Evolutionary conservation across 2,797 vertebrate genomes (phyloP), one percentile per base, ranked within the genome.

Genomic region (Acrocephalus scirpaceus): DNA sequence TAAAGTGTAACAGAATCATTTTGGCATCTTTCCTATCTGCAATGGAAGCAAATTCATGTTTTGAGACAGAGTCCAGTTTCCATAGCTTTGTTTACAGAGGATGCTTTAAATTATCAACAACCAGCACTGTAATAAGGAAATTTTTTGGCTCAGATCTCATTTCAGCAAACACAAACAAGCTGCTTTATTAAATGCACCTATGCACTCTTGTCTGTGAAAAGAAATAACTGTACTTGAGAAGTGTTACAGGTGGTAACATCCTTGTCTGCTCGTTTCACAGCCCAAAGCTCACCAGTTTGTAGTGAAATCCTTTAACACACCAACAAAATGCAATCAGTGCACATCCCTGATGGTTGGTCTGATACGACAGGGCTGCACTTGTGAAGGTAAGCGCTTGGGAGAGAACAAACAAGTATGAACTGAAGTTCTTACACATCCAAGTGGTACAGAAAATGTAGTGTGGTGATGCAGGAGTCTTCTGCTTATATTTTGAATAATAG

Each of bases 281-380:
- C 99, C 99, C 85, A 99, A 99, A 98, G 99, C 99, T 74, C 99
- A 99, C 96, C 99, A 99, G 97, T 99, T 99, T 97, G 98, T 99
- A 85, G 99, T 99, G 97, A 99, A 99, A 96, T 98, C 99, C 2
- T 99, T 99, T 97, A 98, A 65, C 90, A 97, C 98, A 4, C 99
- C 99, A 92, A 99, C 99, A 8, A 99, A 99, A 96, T 99, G 99
- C 97, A 99, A 99, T 96, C 99, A 99, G 75, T 99, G 99, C 94
- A 99, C 99, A 1, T 99, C 99, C 50, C 98, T 99, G 93, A 99
- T 99, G 99, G 99, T 99, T 72, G 99, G 99, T 56, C 98, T 99
- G 93, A 99, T 99, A 92, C 98, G 99, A 47, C 99, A 99, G 89
- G 99, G 99, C 85, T 99, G 99, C 92, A 98, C 98, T 45, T 99